These are phyloP conservation scores for Triplophysa yarkandensis DNA, from an alignment of 2,797 vertebrate species.

Conservation along the genomic window DNA sequence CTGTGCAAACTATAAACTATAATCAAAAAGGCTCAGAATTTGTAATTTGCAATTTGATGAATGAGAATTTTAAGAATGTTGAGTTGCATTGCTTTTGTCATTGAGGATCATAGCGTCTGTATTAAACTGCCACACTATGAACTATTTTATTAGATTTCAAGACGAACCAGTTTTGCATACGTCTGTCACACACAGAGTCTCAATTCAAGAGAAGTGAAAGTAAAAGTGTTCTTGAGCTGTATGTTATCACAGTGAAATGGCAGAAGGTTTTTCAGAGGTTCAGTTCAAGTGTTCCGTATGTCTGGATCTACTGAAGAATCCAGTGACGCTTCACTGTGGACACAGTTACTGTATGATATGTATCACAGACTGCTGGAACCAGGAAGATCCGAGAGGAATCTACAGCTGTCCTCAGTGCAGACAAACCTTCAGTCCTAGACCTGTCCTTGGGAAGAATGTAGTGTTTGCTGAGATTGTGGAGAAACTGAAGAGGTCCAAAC, in stretches of 20 bases:
- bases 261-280: background rate
- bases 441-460: slow-evolving; percentile 25
- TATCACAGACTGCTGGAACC: slow-evolving; percentile 14
- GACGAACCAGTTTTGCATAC: too few species aligned
- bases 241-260: background rate
- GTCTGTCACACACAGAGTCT: background rate
- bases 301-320: slow-evolving; percentile 29
- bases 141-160: too few species aligned
- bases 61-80: too few species aligned
- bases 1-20: too few species aligned
- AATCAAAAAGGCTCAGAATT: too few species aligned
- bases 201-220: slow-evolving; percentile 1
- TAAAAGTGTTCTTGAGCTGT: background rate
- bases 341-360: slow-evolving; percentile 2
- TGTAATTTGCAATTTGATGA: too few species aligned
- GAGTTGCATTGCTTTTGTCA: too few species aligned
- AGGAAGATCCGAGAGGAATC: background rate
- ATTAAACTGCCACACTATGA: too few species aligned
- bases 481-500: background rate
- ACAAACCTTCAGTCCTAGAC: slow-evolving; percentile 20
- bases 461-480: slow-evolving; percentile 7
- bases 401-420: too few species aligned
- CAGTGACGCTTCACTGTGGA: slow-evolving; percentile 25
- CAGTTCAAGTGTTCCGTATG: slow-evolving; percentile 30
- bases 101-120: too few species aligned